A percentile compares a stretch with the other conserved stretches of the same genome.
These are phyloP conservation scores for Brachyrhaphis roseni DNA, from an alignment of 2,797 vertebrate genomes.

Conservation along the genomic window DNA sequence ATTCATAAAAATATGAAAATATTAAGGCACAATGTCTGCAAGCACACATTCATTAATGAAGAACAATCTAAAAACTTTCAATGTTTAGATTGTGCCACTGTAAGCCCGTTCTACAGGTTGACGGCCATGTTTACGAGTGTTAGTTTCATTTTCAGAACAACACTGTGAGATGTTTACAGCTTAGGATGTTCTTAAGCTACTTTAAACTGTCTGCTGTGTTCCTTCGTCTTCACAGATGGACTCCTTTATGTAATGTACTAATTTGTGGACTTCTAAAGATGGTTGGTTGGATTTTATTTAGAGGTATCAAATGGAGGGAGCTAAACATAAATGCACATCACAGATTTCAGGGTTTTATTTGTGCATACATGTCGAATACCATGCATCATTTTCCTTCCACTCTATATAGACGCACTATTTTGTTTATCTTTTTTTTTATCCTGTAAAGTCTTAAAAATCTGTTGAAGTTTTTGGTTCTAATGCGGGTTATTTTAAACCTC, in stretches of 20 bases:
- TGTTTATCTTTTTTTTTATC: background rate
- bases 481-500: background rate
- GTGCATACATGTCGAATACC: background rate
- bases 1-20: no score
- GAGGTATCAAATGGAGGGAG: background rate
- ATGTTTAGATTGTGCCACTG: no score
- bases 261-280: background rate
- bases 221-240: background rate
- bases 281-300: background rate
- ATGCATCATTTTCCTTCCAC: background rate
- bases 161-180: background rate
- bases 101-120: no score
- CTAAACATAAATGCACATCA: background rate
- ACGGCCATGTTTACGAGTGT: background rate
- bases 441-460: background rate
- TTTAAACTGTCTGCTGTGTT: background rate
- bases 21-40: no score
- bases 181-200: background rate
- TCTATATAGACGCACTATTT: background rate
- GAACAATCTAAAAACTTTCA: no score
- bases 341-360: background rate
- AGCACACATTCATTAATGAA: no score
- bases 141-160: background rate
- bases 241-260: background rate
- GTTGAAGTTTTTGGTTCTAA: background rate